These are phyloP conservation scores for Physella acuta DNA, from an alignment of 1,140 invertebrate species.

Conservation along the genomic window DNA sequence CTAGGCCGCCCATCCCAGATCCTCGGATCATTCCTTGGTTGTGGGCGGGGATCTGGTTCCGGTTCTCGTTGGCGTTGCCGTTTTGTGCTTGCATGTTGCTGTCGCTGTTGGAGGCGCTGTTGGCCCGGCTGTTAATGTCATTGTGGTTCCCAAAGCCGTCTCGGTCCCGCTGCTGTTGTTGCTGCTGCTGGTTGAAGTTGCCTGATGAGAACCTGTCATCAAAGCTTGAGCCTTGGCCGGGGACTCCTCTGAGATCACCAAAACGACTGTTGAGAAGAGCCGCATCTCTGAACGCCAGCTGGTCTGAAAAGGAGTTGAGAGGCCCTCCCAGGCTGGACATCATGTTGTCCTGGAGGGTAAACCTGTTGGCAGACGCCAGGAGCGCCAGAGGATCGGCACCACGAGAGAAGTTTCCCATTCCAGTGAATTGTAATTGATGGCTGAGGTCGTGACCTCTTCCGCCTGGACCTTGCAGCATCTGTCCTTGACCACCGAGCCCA, in stretches of 20 bases:
- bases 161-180: constrained; percentile 17
- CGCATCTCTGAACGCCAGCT: constrained; percentile 21
- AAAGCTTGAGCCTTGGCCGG: constrained; percentile 12
- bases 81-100: constrained; percentile 1
- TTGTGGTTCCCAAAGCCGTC: constrained; percentile 16
- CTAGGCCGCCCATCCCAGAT: background rate
- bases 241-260: constrained; percentile 20
- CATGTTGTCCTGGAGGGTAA: constrained; percentile 23
- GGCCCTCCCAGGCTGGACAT: constrained; percentile 13
- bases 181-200: constrained; percentile 18
- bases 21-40: constrained; percentile 21
- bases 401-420: constrained; percentile 24
- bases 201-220: constrained; percentile 15
- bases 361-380: constrained; percentile 22
- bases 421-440: constrained; percentile 21
- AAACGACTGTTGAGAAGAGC: constrained; percentile 26
- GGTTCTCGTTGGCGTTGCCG: background rate
- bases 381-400: constrained; percentile 22
- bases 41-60: constrained; percentile 21
- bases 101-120: background rate
- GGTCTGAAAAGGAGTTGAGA: constrained; percentile 25
- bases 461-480: constrained; percentile 18
- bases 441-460: constrained; percentile 4
- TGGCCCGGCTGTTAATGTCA: background rate
- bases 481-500: constrained; percentile 22